A percentile compares a stretch with the other conserved stretches of the same genome.
Conservation (phyloP, 2,888 invertebrate genomes). For the Trachelus iudaicus region DNA sequence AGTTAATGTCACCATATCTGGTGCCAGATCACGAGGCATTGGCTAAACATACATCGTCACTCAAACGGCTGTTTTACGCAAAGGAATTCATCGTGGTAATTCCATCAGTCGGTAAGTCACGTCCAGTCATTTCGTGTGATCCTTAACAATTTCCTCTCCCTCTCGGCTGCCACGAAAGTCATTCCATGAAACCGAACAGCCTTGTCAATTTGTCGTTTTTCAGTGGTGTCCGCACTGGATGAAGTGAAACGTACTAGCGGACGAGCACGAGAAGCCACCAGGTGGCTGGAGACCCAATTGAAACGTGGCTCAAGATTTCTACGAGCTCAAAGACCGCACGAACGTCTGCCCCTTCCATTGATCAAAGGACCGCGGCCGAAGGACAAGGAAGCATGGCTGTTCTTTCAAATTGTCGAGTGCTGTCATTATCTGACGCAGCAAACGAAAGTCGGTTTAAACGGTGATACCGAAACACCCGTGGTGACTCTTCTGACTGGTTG, state of each 20-base stretch:
- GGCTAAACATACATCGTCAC: conserved; percentile 78
- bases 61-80: conserved; percentile 85
- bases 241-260: conserved; percentile 86
- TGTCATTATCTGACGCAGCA: conserved; percentile 79
- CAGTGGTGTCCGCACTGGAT: conserved; percentile 90
- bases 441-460: conserved; percentile 57
- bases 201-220: conserved; percentile 46
- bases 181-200: background rate
- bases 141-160: no score
- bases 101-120: conserved; percentile 80
- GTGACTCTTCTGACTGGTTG: conserved; percentile 83
- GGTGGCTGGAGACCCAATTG: conserved; percentile 92
- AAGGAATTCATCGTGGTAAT: conserved; percentile 89
- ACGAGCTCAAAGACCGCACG: conserved; percentile 87
- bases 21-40: conserved; percentile 89
- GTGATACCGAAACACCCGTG: conserved; percentile 69
- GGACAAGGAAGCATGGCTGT: conserved; percentile 78
- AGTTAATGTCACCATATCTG: conserved; percentile 82
- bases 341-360: conserved; percentile 77
- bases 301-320: conserved; percentile 88
- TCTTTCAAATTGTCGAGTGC: conserved; percentile 86
- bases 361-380: conserved; percentile 83
- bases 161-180: no score
- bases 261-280: conserved; percentile 89
- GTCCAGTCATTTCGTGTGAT: no score